Conservation (phyloP, 2,797 vertebrate species). For the Scolopax bukidnonensis region DNA sequence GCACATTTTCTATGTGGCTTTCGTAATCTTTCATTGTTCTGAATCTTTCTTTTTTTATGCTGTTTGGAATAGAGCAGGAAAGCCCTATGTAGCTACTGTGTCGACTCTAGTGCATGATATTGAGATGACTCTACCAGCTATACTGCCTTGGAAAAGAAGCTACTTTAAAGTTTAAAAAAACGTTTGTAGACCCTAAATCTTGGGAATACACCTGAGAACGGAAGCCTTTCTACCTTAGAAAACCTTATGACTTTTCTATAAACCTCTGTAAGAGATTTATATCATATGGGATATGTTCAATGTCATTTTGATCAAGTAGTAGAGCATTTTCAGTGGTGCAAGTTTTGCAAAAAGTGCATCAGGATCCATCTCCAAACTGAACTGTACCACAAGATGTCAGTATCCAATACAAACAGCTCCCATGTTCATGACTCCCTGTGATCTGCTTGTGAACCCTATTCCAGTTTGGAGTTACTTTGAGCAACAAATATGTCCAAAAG, state of each 20-base stretch:
- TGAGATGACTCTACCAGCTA: background rate
- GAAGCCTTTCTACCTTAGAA: background rate
- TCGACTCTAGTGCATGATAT: background rate
- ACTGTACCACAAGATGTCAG: constrained; percentile 50
- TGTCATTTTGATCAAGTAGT: background rate
- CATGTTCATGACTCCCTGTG: background rate
- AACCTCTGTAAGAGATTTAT: background rate
- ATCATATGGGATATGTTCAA: background rate
- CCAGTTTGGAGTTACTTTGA: background rate
- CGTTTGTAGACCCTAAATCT: background rate
- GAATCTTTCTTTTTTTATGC: background rate
- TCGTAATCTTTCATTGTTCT: background rate
- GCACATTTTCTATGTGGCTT: background rate
- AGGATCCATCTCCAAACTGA: background rate
- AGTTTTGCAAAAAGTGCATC: background rate
- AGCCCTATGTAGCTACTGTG: background rate
- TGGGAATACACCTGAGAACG: background rate
- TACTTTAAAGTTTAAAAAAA: background rate
- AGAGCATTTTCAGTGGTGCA: background rate
- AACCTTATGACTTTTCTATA: background rate
- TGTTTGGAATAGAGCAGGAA: background rate
- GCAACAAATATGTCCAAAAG: background rate
- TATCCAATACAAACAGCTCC: background rate
- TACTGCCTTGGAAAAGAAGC: background rate
- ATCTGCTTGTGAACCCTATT: background rate